Percentiles rank a stretch among this genome's conserved stretches.
These are phyloP conservation scores for Calidris pygmaea DNA, from an alignment of 2,113 vertebrate species.

Conservation along the genomic window DNA sequence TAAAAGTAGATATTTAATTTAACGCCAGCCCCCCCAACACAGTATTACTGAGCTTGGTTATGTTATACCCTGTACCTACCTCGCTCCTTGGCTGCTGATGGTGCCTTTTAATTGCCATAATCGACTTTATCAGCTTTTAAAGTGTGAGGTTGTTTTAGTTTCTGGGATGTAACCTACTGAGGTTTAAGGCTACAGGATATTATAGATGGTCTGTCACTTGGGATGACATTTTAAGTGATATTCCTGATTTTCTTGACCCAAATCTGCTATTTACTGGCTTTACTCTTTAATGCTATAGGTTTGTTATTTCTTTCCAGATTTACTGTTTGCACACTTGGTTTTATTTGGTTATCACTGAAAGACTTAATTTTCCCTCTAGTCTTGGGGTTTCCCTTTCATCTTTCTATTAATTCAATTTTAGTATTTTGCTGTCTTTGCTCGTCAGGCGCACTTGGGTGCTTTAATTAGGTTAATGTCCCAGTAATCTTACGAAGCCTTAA, in stretches of 20 bases:
- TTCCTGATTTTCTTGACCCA: neutral
- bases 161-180: neutral
- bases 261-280: neutral
- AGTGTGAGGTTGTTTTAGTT: neutral
- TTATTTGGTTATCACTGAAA: slow-evolving; percentile 34
- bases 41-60: neutral
- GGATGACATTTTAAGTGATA: neutral
- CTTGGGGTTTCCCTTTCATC: neutral
- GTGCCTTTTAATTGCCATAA: neutral
- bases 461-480: neutral
- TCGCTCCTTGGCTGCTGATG: neutral
- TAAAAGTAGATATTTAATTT: neutral
- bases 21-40: neutral
- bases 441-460: neutral
- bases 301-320: neutral
- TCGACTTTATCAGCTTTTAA: neutral
- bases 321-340: slow-evolving; percentile 19
- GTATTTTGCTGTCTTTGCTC: neutral
- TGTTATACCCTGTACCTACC: neutral
- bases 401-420: neutral
- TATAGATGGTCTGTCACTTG: neutral
- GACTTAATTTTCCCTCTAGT: neutral
- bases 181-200: neutral
- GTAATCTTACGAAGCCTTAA: neutral
- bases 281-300: neutral